Conservation (phyloP, 2,113 vertebrate genomes). For the Caranx melampygus region DNA sequence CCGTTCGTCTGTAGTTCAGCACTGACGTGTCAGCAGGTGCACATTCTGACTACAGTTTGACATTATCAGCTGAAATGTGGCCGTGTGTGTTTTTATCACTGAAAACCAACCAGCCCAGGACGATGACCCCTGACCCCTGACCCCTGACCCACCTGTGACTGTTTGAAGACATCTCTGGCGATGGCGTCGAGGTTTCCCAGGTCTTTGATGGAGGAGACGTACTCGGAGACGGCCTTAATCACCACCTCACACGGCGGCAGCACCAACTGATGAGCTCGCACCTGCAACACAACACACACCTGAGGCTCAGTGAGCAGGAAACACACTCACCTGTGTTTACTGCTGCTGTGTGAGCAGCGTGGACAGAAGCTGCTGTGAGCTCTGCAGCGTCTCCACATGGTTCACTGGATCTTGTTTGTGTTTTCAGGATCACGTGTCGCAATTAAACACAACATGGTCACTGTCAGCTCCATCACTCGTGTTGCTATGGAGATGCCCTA, state of each 20-base stretch:
- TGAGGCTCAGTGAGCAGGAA: background rate
- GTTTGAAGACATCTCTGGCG: constrained; percentile 94
- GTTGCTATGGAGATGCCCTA: too few relatives aligned
- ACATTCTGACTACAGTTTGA: constrained; percentile 36
- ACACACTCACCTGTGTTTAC: too few relatives aligned
- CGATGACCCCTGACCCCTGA: too few relatives aligned
- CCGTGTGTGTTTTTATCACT: background rate
- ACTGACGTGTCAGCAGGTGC: constrained; percentile 28
- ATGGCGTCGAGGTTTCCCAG: constrained; percentile 89
- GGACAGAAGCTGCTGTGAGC: too few relatives aligned
- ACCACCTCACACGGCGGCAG: constrained; percentile 94
- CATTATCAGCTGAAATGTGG: background rate
- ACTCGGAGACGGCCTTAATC: constrained; percentile 94
- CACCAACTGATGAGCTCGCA: constrained; percentile 93
- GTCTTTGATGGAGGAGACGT: constrained; percentile 91
- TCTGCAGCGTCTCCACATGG: too few relatives aligned
- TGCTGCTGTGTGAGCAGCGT: too few relatives aligned
- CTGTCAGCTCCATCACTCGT: too few relatives aligned
- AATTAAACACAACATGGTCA: too few relatives aligned
- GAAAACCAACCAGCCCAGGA: too few relatives aligned
- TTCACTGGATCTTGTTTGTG: too few relatives aligned
- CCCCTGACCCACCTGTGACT: constrained; percentile 86
- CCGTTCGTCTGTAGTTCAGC: background rate
- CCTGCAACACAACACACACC: constrained; percentile 73
- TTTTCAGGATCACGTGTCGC: too few relatives aligned